A percentile compares a stretch with the other conserved stretches of the same genome.
phyloP scores from a whole-genome alignment of 1,140 invertebrate genomes.

The fruit fly (Drosophila melanogaster) region Release_6_plus_ISO1_MT NT_037436.4:14132501-14133000 shows the following conservation, averaged over 20 bases:
- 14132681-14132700: constrained; percentile 38
- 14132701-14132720: constrained; percentile 75
- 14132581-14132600: constrained; percentile 67
- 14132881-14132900: constrained; percentile 76
- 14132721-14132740: constrained; percentile 77
- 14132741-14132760: constrained; percentile 66
- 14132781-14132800: constrained; percentile 74
- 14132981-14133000: constrained; percentile 70
- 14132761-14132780: constrained; percentile 47
- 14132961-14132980: constrained; percentile 77
- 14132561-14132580: constrained; percentile 75
- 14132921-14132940: constrained; percentile 3
- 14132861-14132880: constrained; percentile 69
- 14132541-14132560: constrained; percentile 63
- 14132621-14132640: constrained; percentile 53
- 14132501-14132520: constrained; percentile 11
- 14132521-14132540: constrained; percentile 32
- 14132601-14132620: constrained; percentile 37
- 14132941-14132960: constrained; percentile 56
- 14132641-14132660: constrained; percentile 67
- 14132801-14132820: constrained; percentile 81
- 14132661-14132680: constrained; percentile 42
- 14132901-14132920: constrained; percentile 4
- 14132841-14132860: constrained; percentile 27
- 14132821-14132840: constrained; percentile 53